Evolutionary conservation across 2,113 vertebrate genomes (phyloP), one percentile per base, ranked within the genome.

Genomic region (Centrocercus urophasianus): DNA sequence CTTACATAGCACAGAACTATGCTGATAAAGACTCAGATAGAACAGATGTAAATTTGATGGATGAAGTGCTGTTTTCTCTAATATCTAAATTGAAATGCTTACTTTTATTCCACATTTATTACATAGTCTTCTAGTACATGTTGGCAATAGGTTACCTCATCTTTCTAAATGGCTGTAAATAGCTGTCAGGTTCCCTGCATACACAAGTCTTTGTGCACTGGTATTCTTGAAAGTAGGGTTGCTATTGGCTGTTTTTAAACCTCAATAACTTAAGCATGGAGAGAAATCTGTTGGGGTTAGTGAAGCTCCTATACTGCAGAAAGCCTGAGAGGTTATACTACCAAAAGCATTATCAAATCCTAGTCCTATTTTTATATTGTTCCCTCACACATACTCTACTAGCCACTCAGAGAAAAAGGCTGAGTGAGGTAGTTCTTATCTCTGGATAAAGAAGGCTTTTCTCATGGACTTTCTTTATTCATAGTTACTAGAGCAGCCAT

Each of bases 11-110:
- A 14, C 52, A 78, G 69, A 78, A 24, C 60, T 64, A 7, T 34
- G 32, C 22, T 0, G 4, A 84, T 67, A 94, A 88, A 81, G 28
- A 83, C 14, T 19, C 43, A 59, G 79, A 45, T 34, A 90, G 48
- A 43, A 75, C 38, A 78, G 47, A 80, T 72, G 85, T 65, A 94
- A 72, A 88, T 72, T 72, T 95, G 82, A 94, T 81, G 69, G 79
- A 93, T 93, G 79, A 89, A 86, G 38, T 75, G 57, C 24, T 59
- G 38, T 90, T 91, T 93, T 93, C 56, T 88, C 38, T 93, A 93
- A 95, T 64, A 90, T 69, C 47, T 69, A 75, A 40, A 85, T 59
- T 6, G 2, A 96, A 95, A 86, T 74, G 75, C 77, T 93, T 89
- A 80, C 40, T 83, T 93, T 86, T 67, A 66, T 25, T 73, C 60